phyloP scores from a whole-genome alignment of 2,113 vertebrate genomes.

The Zosterops lateralis region DNA sequence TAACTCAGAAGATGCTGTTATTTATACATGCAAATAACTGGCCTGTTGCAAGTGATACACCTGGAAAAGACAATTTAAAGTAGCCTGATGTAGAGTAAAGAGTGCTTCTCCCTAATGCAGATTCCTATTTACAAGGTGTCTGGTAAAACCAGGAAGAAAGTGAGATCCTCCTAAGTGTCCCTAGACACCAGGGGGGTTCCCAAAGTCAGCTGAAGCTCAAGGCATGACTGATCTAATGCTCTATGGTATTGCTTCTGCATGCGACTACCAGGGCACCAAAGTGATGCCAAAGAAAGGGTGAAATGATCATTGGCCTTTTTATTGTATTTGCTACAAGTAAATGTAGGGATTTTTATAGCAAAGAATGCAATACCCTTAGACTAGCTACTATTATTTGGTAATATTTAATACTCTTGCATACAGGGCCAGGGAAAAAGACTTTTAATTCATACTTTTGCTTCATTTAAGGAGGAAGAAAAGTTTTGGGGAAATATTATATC shows the following conservation, averaged over 20 bases:
- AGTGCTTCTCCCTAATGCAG: background rate
- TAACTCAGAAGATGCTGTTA: background rate
- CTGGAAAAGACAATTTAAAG: background rate
- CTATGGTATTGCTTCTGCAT: background rate
- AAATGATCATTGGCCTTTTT: background rate
- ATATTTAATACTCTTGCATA: background rate
- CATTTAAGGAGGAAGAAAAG: background rate
- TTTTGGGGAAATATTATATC: background rate
- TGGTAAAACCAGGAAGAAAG: background rate
- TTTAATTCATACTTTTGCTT: background rate
- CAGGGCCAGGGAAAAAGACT: background rate
- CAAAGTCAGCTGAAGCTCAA: background rate
- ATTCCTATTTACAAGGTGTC: background rate
- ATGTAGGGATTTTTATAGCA: background rate
- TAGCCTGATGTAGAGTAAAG: background rate
- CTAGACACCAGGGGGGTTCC: background rate
- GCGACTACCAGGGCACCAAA: background rate
- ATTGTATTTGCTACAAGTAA: background rate
- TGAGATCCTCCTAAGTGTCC: background rate
- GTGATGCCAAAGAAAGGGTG: background rate
- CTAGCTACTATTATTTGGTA: background rate
- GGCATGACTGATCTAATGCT: background rate
- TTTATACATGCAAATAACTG: background rate
- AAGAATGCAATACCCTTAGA: background rate
- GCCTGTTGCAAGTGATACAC: background rate